Evolutionary conservation across 2,888 invertebrate genomes (phyloP).

Genomic region (Eledona agricola): DNA sequence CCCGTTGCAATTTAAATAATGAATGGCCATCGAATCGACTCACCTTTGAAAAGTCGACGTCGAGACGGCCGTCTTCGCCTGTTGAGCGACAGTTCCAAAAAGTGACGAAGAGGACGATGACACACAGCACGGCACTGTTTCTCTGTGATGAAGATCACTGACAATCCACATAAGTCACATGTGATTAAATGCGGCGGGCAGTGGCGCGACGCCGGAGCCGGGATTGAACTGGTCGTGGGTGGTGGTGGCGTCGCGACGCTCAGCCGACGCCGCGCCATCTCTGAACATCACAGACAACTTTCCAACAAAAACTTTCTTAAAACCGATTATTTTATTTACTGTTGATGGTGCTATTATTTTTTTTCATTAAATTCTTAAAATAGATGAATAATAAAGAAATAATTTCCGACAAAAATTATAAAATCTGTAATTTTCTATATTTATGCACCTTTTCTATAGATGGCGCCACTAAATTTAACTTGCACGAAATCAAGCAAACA

Average conservation of each 20-base stretch:
- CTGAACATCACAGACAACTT: too few relatives aligned
- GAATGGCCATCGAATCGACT: constrained; percentile 5
- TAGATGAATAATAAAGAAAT: too few relatives aligned
- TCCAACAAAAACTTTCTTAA: too few relatives aligned
- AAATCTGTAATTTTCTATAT: too few relatives aligned
- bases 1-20: constrained; percentile 15
- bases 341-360: too few relatives aligned
- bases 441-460: too few relatives aligned
- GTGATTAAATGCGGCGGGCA: constrained; percentile 12
- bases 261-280: constrained; percentile 41
- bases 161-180: constrained; percentile 35
- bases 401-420: too few relatives aligned
- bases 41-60: constrained; percentile 13
- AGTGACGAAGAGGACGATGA: not conserved
- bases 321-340: too few relatives aligned
- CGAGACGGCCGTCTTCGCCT: constrained; percentile 2
- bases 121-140: constrained; percentile 17
- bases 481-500: too few relatives aligned
- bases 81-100: not conserved
- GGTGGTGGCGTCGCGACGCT: constrained; percentile 39
- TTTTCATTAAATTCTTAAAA: too few relatives aligned
- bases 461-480: too few relatives aligned
- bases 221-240: constrained; percentile 38
- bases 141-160: constrained; percentile 15
- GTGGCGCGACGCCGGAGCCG: constrained; percentile 33